A percentile compares a stretch with the other conserved stretches of the same genome.
These are phyloP conservation scores for Melanotaenia maccullochi DNA, from an alignment of 2,797 vertebrate genomes.

Conservation along the genomic window DNA sequence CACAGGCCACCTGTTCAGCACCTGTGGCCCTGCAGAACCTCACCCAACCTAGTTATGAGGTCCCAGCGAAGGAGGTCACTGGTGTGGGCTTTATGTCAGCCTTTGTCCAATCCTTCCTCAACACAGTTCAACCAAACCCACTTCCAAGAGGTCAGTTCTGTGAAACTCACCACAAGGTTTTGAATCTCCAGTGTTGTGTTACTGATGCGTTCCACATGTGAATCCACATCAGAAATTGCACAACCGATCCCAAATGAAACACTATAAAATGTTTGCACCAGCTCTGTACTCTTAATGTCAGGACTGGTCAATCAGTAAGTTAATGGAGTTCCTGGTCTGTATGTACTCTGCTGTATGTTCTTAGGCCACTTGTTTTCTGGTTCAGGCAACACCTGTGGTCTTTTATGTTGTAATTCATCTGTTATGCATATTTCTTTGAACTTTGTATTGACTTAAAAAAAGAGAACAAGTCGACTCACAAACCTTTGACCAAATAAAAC, in stretches of 20 bases:
- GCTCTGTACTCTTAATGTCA: neutral
- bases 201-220: too few relatives aligned
- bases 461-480: slow-evolving; percentile 4
- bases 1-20: slow-evolving; percentile 47
- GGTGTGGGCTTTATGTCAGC: slow-evolving; percentile 67
- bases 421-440: slow-evolving; percentile 8
- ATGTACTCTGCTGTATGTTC: neutral
- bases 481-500: neutral
- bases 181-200: neutral
- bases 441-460: slow-evolving; percentile 14
- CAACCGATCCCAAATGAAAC: neutral
- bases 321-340: slow-evolving; percentile 10
- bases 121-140: slow-evolving; percentile 83
- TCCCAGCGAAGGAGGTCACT: neutral
- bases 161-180: neutral
- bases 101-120: slow-evolving; percentile 85
- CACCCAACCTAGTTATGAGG: slow-evolving; percentile 61
- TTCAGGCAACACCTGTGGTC: neutral
- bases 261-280: neutral
- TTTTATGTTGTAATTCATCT: neutral
- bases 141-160: slow-evolving; percentile 85
- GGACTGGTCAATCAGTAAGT: slow-evolving; percentile 38
- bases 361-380: slow-evolving; percentile 8
- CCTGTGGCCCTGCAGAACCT: slow-evolving; percentile 44
- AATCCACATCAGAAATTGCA: neutral